Conservation (phyloP, 2,888 invertebrate species). For the Mesochorus sp. region DNA sequence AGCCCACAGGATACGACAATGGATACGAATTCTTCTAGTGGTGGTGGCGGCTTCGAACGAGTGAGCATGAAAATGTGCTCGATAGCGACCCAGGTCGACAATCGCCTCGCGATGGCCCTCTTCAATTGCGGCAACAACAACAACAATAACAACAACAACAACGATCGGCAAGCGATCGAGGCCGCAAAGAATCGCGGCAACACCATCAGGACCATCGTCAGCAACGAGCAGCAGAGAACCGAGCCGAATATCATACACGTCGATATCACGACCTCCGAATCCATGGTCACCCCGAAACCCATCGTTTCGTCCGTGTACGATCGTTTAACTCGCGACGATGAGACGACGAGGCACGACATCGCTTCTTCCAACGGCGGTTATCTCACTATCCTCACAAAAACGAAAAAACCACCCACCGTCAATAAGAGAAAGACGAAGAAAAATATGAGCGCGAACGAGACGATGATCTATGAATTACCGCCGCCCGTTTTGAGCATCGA, state of each 20-base stretch:
- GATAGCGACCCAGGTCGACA: conserved; percentile 62
- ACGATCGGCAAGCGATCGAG: no score
- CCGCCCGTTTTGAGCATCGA: conserved; percentile 63
- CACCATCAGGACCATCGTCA: not conserved
- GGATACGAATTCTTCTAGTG: no score
- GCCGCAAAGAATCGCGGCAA: conserved; percentile 3
- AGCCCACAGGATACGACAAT: no score
- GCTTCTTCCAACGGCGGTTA: conserved; percentile 42
- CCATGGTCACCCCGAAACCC: conserved; percentile 8
- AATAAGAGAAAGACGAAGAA: conserved; percentile 44
- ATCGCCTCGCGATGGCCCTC: conserved; percentile 20
- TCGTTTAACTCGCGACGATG: conserved; percentile 25
- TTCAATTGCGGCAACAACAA: conserved; percentile 9
- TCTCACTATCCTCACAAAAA: conserved; percentile 27
- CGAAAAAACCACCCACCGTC: conserved; percentile 27
- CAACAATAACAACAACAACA: not conserved
- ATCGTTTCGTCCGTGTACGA: not conserved
- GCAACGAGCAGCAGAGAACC: conserved; percentile 6
- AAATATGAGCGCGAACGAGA: not conserved
- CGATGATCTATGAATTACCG: conserved; percentile 28
- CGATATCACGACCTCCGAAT: conserved; percentile 22
- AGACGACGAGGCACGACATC: conserved; percentile 43
- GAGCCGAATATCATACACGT: conserved; percentile 15
- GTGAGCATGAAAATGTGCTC: conserved; percentile 53
- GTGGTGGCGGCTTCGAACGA: not conserved